phyloP scores from a whole-genome alignment of 2,797 vertebrate genomes.

The Clarias fuscus region DNA sequence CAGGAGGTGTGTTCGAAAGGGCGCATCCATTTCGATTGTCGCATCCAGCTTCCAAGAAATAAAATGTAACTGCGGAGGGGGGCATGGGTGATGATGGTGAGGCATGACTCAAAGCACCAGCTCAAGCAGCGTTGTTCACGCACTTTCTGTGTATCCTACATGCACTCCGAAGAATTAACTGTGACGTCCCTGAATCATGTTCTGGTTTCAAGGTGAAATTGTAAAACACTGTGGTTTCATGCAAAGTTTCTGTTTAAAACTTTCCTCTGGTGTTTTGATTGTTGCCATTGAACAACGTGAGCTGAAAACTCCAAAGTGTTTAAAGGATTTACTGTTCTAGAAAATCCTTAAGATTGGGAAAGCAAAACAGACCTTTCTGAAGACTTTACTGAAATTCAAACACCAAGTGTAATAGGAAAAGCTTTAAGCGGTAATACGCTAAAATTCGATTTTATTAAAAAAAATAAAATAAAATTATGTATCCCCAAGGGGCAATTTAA shows the following conservation, averaged over 20 bases:
- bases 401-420: no score
- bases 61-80: not conserved
- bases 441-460: no score
- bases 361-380: not conserved
- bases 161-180: not conserved
- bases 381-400: not conserved
- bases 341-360: not conserved
- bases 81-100: not conserved
- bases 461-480: no score
- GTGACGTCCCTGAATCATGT: not conserved
- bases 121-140: not conserved
- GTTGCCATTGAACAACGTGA: not conserved
- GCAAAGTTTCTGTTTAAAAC: not conserved
- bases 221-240: not conserved
- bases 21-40: not conserved
- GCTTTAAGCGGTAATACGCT: not conserved
- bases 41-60: not conserved
- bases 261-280: not conserved
- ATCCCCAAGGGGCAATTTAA: no score
- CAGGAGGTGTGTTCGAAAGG: not conserved
- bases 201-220: not conserved
- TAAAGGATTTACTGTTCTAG: not conserved
- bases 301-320: not conserved
- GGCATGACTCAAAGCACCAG: not conserved
- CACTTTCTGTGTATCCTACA: fast-evolving